These are phyloP conservation scores for Xestoiulus laeticollis DNA, from an alignment of 2,888 invertebrate genomes.

Conservation along the genomic window DNA sequence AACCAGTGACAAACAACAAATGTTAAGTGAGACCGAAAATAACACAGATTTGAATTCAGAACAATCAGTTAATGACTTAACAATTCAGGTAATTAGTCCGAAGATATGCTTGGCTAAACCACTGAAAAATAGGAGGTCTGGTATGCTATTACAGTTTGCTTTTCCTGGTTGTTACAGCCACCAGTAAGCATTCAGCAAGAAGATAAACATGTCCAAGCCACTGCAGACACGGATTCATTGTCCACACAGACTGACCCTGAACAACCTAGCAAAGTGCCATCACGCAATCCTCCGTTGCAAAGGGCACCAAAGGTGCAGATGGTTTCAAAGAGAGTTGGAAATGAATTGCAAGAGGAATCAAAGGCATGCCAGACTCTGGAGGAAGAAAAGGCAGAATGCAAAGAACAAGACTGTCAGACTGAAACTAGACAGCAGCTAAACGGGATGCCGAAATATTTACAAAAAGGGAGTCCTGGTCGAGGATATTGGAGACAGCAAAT, in stretches of 20 bases:
- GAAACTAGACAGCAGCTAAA: neutral
- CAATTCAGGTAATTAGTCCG: too few relatives aligned
- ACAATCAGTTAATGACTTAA: too few relatives aligned
- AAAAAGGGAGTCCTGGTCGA: constrained; percentile 50
- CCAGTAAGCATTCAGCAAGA: neutral
- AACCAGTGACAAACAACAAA: constrained; percentile 7
- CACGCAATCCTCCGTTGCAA: neutral
- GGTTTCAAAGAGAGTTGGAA: constrained; percentile 19
- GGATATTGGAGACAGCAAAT: constrained; percentile 54
- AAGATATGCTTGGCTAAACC: too few relatives aligned
- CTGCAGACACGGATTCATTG: neutral
- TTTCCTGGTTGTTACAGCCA: neutral
- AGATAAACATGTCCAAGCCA: neutral
- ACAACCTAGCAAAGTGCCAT: too few relatives aligned
- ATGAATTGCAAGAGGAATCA: neutral
- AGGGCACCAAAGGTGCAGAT: neutral
- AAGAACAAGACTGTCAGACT: neutral
- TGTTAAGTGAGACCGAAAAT: neutral
- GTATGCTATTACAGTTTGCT: neutral
- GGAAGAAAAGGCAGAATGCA: neutral
- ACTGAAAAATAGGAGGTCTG: too few relatives aligned
- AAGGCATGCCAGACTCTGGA: neutral
- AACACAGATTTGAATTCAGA: neutral
- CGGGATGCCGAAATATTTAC: neutral
- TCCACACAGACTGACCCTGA: neutral